Evolutionary conservation across 1,140 invertebrate genomes (phyloP).

Genomic region (Tetramorium parvispinum): DNA sequence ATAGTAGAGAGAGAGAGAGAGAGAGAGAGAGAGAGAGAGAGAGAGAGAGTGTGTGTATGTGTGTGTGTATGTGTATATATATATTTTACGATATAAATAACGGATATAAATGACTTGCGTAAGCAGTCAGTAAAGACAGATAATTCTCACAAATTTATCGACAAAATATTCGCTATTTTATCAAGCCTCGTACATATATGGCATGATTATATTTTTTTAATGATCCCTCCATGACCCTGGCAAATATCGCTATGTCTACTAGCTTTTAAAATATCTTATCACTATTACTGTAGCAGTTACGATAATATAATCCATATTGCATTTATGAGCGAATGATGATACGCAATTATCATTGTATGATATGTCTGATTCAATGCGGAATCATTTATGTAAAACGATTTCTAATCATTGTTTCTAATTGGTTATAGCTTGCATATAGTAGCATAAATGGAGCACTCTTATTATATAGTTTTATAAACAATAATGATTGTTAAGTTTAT

Average conservation of each 20-base stretch:
- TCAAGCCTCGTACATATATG: not conserved
- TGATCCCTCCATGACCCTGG: conserved; percentile 15
- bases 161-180: not conserved
- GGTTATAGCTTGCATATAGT: not conserved
- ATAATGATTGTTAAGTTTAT: conserved; percentile 21
- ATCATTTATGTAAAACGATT: conserved; percentile 30
- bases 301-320: conserved; percentile 5
- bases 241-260: not conserved
- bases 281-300: conserved; percentile 12
- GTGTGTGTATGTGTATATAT: not conserved
- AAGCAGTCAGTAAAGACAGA: not conserved
- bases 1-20: not conserved
- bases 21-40: not conserved
- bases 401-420: conserved; percentile 5
- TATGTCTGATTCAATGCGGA: not conserved
- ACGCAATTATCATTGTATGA: not conserved
- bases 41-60: not conserved
- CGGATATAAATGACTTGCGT: not conserved
- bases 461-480: conserved; percentile 8
- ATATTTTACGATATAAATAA: not conserved
- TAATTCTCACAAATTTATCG: not conserved
- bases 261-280: conserved; percentile 7
- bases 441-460: not conserved
- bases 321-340: conserved; percentile 23
- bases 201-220: not conserved